Base-by-base conservation (phyloP, 2,113 vertebrate species). In the Rhinoptilus africanus region DNA sequence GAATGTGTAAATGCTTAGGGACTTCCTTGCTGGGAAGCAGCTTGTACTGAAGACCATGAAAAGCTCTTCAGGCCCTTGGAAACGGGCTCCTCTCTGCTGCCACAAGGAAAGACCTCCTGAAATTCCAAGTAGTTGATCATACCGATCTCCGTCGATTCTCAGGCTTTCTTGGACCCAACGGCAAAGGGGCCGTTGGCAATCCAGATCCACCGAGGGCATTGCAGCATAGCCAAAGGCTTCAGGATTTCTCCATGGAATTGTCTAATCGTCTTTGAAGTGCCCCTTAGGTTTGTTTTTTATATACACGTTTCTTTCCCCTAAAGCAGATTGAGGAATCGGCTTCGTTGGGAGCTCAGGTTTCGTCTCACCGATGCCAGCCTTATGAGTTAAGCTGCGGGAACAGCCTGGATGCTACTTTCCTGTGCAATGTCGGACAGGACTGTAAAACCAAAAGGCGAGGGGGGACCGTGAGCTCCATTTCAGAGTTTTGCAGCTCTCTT, bases 21-120 rank as follows among this genome's bases (percentile, higher is more conserved):
- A 85, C 76, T 83, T 93, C 93, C 92, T 93, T 68, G 73, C 90
- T 88, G 85, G 89, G 89, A 90, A 95, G 91, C 95, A 92, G 95
- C 96, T 96, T 64, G 24, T 85, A 19, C 66, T 80, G 64, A 76
- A 96, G 93, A 85, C 69, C 53, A 19, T 62, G 48, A 73, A 47
- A 89, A 92, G 90, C 67, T 94, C 80, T 78, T 88, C 92, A 53
- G 53, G 71, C 75, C 75, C 59, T 67, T 30, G 34, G 59, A 79
- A 84, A 77, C 6, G 63, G 72, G 62, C 51, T 92, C 76, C 66
- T 88, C 73, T 92, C 93, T 76, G 59, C 80, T 92, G 79, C 83
- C 83, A 12, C 85, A 56, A 91, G 92, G 79, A 89, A 88, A 85
- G 30, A 50, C 53, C 66, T 92, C 78, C 76, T 85, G 71, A 66